Evolutionary conservation across 2,888 invertebrate genomes (phyloP).

Genomic region (Baccha elongata): DNA sequence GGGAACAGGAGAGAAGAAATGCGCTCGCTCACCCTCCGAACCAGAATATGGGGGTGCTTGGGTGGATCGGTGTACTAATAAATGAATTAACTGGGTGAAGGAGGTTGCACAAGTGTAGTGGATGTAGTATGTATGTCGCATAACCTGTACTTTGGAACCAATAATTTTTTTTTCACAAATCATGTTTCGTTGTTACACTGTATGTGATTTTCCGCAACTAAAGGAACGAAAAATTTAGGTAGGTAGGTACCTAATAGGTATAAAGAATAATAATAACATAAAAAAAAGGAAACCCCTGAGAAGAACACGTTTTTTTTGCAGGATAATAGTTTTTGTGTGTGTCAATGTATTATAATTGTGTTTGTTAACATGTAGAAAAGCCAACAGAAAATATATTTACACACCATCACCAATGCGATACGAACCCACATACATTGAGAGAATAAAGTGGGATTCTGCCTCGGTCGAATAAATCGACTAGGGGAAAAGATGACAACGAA

Average conservation of each 20-base stretch:
- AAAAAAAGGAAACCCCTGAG: conserved; percentile 9
- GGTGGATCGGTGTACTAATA: conserved; percentile 20
- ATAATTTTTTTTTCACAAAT: conserved; percentile 10
- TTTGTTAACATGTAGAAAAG: conserved; percentile 35
- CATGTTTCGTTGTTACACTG: not conserved
- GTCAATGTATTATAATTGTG: conserved; percentile 4
- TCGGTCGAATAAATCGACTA: not conserved
- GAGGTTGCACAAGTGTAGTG: not conserved
- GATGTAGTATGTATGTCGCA: not conserved
- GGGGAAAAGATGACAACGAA: conserved; percentile 28
- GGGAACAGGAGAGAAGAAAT: not conserved
- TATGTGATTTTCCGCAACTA: conserved; percentile 14
- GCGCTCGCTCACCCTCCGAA: not conserved
- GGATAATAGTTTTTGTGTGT: conserved; percentile 17
- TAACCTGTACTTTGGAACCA: not conserved
- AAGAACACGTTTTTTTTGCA: conserved; percentile 50
- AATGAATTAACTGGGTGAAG: conserved; percentile 39
- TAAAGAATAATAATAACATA: too few relatives aligned
- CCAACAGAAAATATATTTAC: conserved; percentile 39
- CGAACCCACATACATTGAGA: not conserved
- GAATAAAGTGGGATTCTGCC: not conserved
- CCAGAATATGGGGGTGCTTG: conserved; percentile 4
- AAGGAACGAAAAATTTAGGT: conserved; percentile 4
- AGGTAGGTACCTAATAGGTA: too few relatives aligned
- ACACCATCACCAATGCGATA: not conserved